Base-by-base conservation (phyloP, 2,888 invertebrate genomes). In the Orthosia gothica region DNA sequence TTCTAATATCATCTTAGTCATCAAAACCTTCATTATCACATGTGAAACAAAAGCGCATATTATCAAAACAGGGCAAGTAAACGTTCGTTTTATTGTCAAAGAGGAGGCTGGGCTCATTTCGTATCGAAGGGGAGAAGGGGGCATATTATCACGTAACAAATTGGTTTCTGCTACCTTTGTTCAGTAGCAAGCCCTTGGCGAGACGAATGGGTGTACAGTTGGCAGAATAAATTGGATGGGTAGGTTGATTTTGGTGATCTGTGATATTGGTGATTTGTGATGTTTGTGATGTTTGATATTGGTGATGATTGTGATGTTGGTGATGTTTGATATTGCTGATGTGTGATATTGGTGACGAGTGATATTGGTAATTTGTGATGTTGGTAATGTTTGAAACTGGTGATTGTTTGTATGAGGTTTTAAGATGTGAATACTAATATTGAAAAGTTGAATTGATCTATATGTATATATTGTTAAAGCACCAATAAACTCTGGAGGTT, bases 71-170 rank as follows among this genome's bases (percentile, higher is more conserved):
- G 50, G 54, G 49, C 32, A 70, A 63, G 57, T 79, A 58, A 84
- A 70, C 58, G 63, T 76, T 62, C 70, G 59, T 79, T 82, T 76
- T 67, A 75, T 76, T 74, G 69, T 79, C 83, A 85, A 76, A 79
- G 82, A 82, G 76, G 58, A 70, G 66, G 58, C 70, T 55, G 50
- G 80, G 81, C 93, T 93, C 91, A 91, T 94, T 94, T 90, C 88
- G 90, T 89, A 89, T 89, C 85, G 85, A 82, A 79, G 79, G 82
- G 81, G 79, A 82, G 82, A 81, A 83, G 92, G 90, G 90, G 91
- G 93, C 94, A 96, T 96, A 95, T 95, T 95, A 96, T 96, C 96
- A 96, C 96, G 96, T 96, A 96, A 95, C 95, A 96, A 96, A 96
- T 96, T 96, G 96, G 96, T 96, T 95, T 96, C 95, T 92, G 92